Conservation (phyloP, 1,140 invertebrate species). For the Solen grandis region DNA sequence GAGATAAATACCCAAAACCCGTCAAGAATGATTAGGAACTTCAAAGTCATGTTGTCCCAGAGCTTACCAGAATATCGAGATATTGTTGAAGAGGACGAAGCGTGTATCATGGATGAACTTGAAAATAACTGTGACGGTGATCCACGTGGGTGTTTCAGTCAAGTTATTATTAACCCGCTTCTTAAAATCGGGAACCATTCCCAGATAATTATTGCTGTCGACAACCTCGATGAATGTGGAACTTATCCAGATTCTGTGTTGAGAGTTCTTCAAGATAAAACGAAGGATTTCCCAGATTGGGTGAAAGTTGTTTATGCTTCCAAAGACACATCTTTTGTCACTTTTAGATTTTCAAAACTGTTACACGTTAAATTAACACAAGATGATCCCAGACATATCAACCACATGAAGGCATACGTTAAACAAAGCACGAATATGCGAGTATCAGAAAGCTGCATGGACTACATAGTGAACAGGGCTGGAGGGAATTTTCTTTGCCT, state of each 20-base stretch:
- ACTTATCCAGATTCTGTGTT: neutral
- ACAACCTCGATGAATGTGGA: neutral
- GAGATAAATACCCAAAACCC: neutral
- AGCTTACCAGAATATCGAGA: neutral
- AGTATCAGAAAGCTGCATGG: neutral
- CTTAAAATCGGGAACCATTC: neutral
- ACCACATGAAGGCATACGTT: neutral
- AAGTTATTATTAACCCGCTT: neutral
- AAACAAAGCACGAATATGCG: too few species aligned
- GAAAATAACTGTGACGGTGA: neutral
- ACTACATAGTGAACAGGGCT: neutral
- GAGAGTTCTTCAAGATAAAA: neutral
- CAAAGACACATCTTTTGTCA: neutral
- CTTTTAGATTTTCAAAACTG: neutral
- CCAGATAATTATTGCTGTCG: neutral
- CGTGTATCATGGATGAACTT: neutral
- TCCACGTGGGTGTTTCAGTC: neutral
- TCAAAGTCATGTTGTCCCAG: neutral
- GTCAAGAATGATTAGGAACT: neutral
- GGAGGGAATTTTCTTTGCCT: neutral
- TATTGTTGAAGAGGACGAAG: neutral
- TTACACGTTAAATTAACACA: neutral
- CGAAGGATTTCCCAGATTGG: neutral
- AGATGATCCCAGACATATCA: neutral
- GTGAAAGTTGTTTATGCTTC: neutral